phyloP scores from a whole-genome alignment of 1,140 invertebrate genomes.

The Bombus terrestris region DNA sequence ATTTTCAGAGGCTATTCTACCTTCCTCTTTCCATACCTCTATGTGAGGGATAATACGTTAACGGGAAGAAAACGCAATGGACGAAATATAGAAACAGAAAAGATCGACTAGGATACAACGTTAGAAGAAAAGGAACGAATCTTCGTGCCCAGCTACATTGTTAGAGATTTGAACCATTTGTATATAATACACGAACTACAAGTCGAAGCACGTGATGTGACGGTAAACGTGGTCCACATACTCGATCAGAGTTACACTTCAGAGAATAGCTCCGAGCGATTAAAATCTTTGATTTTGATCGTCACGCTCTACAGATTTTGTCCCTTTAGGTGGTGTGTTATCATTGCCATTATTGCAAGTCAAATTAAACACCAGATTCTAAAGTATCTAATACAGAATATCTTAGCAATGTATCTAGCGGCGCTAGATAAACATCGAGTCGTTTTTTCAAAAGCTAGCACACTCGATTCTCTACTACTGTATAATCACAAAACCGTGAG shows the following conservation, averaged over 20 bases:
- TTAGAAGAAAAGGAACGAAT: background rate
- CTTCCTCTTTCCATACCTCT: background rate
- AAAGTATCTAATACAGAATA: background rate
- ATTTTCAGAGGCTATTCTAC: background rate
- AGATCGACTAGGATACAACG: background rate
- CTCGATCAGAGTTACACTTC: background rate
- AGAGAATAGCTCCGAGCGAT: background rate
- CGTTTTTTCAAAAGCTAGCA: background rate
- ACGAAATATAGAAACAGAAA: background rate
- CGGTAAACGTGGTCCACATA: background rate
- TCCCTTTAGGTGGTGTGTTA: background rate
- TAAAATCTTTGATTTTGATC: conserved; percentile 19
- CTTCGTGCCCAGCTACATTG: background rate
- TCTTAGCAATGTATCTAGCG: no score
- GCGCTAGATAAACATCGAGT: background rate
- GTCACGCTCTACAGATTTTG: background rate
- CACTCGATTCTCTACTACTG: background rate
- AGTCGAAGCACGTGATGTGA: conserved; percentile 1
- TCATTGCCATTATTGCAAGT: background rate
- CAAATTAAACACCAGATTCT: background rate
- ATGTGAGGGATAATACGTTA: background rate
- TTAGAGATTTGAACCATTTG: background rate
- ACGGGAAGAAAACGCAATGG: background rate
- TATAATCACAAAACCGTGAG: background rate
- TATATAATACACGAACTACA: conserved; percentile 5